phyloP scores from a whole-genome alignment of 2,888 invertebrate genomes.

The Neoscelio sp. region DNA sequence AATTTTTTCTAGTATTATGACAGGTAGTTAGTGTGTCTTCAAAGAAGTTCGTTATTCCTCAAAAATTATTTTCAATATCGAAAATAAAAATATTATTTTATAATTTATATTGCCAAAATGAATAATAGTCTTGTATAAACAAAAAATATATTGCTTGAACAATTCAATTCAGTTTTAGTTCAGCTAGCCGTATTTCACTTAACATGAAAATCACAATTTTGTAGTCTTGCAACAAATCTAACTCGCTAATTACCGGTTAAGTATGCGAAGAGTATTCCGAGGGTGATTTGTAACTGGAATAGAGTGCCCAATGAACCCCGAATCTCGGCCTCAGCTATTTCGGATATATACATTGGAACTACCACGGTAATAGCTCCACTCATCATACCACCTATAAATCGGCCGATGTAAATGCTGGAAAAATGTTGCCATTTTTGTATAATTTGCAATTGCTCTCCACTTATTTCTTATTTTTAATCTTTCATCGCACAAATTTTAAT shows the following conservation, averaged over 20 bases:
- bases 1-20: too few species aligned
- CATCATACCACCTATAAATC: slow-evolving; percentile 86
- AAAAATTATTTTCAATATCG: too few species aligned
- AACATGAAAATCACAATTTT: neutral
- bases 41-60: too few species aligned
- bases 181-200: neutral
- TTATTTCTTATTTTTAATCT: too few species aligned
- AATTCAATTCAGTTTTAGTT: too few species aligned
- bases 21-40: too few species aligned
- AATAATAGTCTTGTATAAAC: too few species aligned
- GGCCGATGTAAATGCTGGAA: slow-evolving; percentile 84
- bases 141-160: too few species aligned
- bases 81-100: too few species aligned
- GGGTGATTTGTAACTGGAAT: slow-evolving; percentile 88
- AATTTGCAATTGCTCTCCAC: too few species aligned
- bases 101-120: too few species aligned
- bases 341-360: slow-evolving; percentile 93
- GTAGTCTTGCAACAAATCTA: neutral
- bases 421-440: too few species aligned
- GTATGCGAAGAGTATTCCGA: slow-evolving; percentile 89
- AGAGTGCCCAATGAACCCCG: slow-evolving; percentile 91
- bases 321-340: slow-evolving; percentile 89
- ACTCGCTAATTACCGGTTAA: slow-evolving; percentile 84
- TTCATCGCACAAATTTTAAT: neutral
- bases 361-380: slow-evolving; percentile 89